phyloP scores from a whole-genome alignment of 2,888 invertebrate genomes.

The Dexiosoma caninum region DNA sequence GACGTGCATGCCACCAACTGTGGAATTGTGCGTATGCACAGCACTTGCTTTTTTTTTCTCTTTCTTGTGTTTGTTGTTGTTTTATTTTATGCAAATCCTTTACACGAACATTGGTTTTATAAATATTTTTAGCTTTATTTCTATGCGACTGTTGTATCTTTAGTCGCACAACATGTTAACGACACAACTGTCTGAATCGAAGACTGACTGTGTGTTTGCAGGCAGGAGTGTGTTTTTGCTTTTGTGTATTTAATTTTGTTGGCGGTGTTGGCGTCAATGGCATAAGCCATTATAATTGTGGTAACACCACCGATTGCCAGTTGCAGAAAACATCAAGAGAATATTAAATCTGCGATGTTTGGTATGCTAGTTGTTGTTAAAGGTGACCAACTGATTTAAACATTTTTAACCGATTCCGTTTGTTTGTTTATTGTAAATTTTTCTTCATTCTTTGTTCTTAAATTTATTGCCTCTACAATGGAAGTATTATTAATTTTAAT shows the following conservation, averaged over 20 bases:
- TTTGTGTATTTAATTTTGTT: conserved; percentile 47
- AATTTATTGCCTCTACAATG: no score
- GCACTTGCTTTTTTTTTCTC: conserved; percentile 1
- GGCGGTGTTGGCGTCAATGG: conserved; percentile 64
- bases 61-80: no score
- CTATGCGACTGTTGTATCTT: conserved; percentile 39
- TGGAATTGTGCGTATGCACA: conserved; percentile 59
- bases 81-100: conserved; percentile 60
- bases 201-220: not conserved
- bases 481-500: no score
- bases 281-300: conserved; percentile 64
- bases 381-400: conserved; percentile 1
- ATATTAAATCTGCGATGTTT: conserved; percentile 51
- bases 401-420: not conserved
- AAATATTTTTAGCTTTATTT: conserved; percentile 44
- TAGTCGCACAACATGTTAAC: conserved; percentile 56
- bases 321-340: conserved; percentile 59
- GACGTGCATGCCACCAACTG: conserved; percentile 63
- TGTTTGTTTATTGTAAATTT: no score
- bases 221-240: not conserved
- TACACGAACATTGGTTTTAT: conserved; percentile 36
- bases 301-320: conserved; percentile 62
- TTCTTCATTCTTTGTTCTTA: no score
- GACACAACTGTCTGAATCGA: conserved; percentile 16
- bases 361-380: not conserved